A percentile compares a stretch with the other conserved stretches of the same genome.
Evolutionary conservation across 2,113 vertebrate genomes (phyloP).

Genomic region (Oreochromis spilurus): DNA sequence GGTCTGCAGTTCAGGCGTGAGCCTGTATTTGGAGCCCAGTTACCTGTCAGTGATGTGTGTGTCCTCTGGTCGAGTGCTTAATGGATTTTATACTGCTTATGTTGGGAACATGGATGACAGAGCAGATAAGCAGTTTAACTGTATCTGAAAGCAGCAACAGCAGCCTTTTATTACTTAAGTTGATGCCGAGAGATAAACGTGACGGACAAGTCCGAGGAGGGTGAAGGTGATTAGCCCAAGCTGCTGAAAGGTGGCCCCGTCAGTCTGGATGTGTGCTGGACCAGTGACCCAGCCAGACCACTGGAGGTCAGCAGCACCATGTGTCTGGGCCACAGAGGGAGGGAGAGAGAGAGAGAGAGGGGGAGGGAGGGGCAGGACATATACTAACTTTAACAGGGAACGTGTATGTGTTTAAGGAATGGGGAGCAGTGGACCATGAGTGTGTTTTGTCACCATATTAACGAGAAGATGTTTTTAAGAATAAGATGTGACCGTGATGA

Average conservation of each 20-base stretch:
- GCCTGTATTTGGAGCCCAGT: not conserved
- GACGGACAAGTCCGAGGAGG: not conserved
- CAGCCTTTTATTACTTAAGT: not conserved
- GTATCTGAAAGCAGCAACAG: not conserved
- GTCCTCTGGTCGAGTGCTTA: not conserved
- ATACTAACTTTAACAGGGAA: no score
- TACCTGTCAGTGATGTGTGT: not conserved
- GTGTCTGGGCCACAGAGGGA: not conserved
- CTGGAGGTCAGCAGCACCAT: constrained; percentile 71
- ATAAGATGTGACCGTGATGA: not conserved
- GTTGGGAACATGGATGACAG: not conserved
- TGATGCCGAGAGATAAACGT: not conserved
- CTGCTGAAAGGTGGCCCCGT: not conserved
- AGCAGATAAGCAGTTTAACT: not conserved
- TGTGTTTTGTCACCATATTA: not conserved
- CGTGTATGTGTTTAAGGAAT: not conserved
- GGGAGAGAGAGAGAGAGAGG: not conserved
- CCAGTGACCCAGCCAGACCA: constrained; percentile 49
- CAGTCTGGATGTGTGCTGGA: not conserved
- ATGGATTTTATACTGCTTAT: not conserved
- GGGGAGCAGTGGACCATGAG: not conserved
- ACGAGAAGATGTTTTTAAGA: not conserved
- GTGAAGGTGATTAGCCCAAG: not conserved
- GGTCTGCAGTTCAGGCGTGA: not conserved
- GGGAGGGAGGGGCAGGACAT: not conserved